These are phyloP conservation scores for Rhamnusium bicolor DNA, from an alignment of 2,888 invertebrate species.

Conservation along the genomic window DNA sequence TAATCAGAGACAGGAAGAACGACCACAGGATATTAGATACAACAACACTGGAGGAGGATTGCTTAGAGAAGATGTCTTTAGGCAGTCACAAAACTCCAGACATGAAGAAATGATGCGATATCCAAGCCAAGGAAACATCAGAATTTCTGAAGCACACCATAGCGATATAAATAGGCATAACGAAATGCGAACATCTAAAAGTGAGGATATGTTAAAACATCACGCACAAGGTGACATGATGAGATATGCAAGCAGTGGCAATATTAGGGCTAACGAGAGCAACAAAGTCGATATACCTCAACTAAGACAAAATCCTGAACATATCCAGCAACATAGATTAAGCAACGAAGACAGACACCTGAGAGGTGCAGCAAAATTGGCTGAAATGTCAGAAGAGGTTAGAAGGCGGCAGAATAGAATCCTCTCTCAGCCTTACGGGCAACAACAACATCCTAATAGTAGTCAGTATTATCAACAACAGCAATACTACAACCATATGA, in stretches of 20 bases:
- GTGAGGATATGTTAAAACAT: slow-evolving; percentile 67
- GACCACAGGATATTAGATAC: slow-evolving; percentile 57
- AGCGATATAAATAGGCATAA: slow-evolving; percentile 60
- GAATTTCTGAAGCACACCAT: slow-evolving; percentile 62
- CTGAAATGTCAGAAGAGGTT: slow-evolving; percentile 87
- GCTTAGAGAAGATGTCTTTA: slow-evolving; percentile 66
- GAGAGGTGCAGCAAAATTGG: slow-evolving; percentile 78
- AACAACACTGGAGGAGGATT: slow-evolving; percentile 60
- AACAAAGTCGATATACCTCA: slow-evolving; percentile 61
- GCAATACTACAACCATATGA: slow-evolving; percentile 60
- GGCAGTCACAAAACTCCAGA: slow-evolving; percentile 64
- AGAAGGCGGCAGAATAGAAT: slow-evolving; percentile 75
- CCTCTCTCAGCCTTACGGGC: slow-evolving; percentile 60
- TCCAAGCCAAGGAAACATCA: slow-evolving; percentile 64
- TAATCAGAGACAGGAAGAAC: slow-evolving; percentile 43
- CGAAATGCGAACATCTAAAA: slow-evolving; percentile 67
- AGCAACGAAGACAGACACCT: slow-evolving; percentile 57
- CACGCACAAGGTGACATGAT: slow-evolving; percentile 60
- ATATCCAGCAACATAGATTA: slow-evolving; percentile 50
- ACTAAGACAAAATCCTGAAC: slow-evolving; percentile 55
- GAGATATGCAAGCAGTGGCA: slow-evolving; percentile 68
- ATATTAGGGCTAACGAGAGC: slow-evolving; percentile 66
- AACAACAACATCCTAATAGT: slow-evolving; percentile 59
- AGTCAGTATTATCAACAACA: slow-evolving; percentile 60
- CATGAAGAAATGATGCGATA: slow-evolving; percentile 67